Percentiles rank a stretch among this genome's conserved stretches.
Conservation (phyloP, 1,140 invertebrate genomes). For the Nasonia giraulti region DNA sequence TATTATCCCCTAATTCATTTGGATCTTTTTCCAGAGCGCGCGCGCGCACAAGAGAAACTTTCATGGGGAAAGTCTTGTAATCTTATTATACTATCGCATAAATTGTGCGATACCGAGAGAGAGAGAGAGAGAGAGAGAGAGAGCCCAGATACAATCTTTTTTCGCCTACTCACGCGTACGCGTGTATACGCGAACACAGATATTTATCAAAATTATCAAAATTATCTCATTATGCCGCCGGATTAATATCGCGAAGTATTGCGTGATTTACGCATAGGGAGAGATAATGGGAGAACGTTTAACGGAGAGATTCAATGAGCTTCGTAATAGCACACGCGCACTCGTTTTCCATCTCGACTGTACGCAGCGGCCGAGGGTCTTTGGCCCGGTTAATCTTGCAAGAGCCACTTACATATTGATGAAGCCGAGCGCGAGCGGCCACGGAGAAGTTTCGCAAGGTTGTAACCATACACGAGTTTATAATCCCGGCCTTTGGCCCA, state of each 20-base stretch:
- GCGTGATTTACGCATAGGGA: background rate
- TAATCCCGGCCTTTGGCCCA: background rate
- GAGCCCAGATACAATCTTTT: slow-evolving; percentile 7
- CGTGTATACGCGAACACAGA: background rate
- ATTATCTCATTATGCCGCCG: background rate
- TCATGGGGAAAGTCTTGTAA: slow-evolving; percentile 22
- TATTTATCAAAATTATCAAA: slow-evolving; percentile 5
- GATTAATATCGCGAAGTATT: background rate
- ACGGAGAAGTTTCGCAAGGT: background rate
- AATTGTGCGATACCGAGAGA: background rate
- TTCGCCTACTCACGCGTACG: background rate
- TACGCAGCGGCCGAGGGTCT: background rate
- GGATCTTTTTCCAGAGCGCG: background rate
- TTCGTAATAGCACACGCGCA: no score
- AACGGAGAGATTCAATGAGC: background rate
- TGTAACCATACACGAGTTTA: background rate
- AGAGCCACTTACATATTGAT: slow-evolving; percentile 24
- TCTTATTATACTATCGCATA: slow-evolving; percentile 31
- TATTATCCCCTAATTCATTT: background rate
- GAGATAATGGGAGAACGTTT: background rate
- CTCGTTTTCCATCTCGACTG: no score
- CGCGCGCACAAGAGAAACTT: background rate
- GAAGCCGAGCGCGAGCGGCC: background rate
- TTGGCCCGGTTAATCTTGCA: slow-evolving; percentile 7
- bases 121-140: no score